A percentile compares a stretch with the other conserved stretches of the same genome.
These are phyloP conservation scores for Drosophila hamatofila DNA, from an alignment of 2,888 invertebrate species.

Conservation along the genomic window DNA sequence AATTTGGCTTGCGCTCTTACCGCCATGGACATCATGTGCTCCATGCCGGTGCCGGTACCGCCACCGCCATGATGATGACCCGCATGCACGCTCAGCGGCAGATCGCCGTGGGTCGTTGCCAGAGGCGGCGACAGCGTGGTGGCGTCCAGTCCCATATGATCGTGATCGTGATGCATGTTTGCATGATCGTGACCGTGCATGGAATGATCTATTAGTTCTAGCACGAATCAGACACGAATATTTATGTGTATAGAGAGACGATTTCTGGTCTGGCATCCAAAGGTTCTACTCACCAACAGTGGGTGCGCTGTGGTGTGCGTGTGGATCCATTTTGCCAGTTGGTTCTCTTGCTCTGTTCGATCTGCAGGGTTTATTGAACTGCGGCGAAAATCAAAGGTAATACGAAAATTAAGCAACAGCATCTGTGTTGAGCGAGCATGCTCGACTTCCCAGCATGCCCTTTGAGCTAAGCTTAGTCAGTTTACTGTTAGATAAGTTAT, in stretches of 20 bases:
- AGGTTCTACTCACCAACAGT: constrained; percentile 75
- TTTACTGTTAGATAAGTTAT: too few species aligned
- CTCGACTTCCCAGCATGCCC: neutral
- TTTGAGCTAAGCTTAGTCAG: neutral
- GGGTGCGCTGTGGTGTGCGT: constrained; percentile 81
- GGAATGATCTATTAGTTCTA: constrained; percentile 63
- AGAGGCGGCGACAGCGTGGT: constrained; percentile 52
- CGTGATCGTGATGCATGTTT: constrained; percentile 59
- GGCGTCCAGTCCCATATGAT: constrained; percentile 34
- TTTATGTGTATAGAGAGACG: neutral
- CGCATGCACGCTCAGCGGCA: constrained; percentile 42
- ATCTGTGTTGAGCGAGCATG: neutral
- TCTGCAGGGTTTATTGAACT: constrained; percentile 17
- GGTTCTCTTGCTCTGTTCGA: neutral
- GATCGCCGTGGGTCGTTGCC: constrained; percentile 44
- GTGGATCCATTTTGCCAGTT: constrained; percentile 75
- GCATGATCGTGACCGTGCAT: constrained; percentile 62
- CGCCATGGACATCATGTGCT: constrained; percentile 85
- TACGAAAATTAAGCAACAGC: constrained; percentile 9
- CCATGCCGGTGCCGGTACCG: constrained; percentile 72
- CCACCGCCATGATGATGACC: constrained; percentile 54
- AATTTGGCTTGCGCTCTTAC: constrained; percentile 59
- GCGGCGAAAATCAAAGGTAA: constrained; percentile 31
- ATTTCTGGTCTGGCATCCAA: neutral
- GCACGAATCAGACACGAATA: neutral